Conservation (phyloP, 2,888 invertebrate species). For the Junonia oenone region DNA sequence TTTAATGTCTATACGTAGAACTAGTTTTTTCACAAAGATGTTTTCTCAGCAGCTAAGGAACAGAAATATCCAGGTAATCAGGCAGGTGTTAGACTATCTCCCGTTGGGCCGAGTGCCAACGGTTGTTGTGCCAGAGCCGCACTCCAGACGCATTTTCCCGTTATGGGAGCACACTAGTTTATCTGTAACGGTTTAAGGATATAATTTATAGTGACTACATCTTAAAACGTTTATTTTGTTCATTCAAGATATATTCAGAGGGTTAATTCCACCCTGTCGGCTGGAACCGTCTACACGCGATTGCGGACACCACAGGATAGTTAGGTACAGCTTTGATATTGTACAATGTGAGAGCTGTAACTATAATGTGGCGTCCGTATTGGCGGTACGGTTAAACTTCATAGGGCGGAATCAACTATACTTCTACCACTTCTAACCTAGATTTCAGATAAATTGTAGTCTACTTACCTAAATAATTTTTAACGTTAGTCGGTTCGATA, state of each 20-base stretch:
- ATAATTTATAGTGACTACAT: background rate
- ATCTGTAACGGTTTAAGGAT: background rate
- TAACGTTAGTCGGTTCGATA: constrained; percentile 9
- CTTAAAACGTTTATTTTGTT: background rate
- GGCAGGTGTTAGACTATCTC: constrained; percentile 17
- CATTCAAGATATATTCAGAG: too few relatives aligned
- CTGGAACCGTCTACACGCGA: too few relatives aligned
- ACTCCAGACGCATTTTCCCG: constrained; percentile 10
- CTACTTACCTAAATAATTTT: background rate
- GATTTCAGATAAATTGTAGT: background rate
- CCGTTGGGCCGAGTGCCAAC: constrained; percentile 17
- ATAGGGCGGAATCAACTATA: too few relatives aligned
- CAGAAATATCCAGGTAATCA: constrained; percentile 11
- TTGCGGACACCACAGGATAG: too few relatives aligned
- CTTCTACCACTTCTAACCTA: background rate
- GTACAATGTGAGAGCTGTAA: too few relatives aligned
- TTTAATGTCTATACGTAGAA: background rate
- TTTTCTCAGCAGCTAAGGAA: background rate
- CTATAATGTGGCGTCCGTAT: too few relatives aligned
- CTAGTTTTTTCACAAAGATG: background rate
- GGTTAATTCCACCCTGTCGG: too few relatives aligned
- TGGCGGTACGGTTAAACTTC: too few relatives aligned
- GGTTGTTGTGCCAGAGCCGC: constrained; percentile 14
- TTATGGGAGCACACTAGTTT: constrained; percentile 7
- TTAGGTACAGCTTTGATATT: too few relatives aligned